Evolutionary conservation across 1,140 invertebrate species (phyloP).

Genomic region (Sycophaga agraensis): DNA sequence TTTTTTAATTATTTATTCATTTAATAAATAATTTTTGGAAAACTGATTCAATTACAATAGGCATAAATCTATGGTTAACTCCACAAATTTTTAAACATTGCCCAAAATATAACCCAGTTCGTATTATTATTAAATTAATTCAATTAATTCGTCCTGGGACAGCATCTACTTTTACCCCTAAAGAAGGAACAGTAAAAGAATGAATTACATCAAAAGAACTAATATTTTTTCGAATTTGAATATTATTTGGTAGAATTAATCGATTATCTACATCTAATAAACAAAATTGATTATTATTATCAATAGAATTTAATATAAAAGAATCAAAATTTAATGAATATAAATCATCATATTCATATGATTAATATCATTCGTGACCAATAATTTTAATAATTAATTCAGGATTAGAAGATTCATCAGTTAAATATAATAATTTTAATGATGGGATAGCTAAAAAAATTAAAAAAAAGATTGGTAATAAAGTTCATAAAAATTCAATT

Average conservation of each 20-base stretch:
- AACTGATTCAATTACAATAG: too few relatives aligned
- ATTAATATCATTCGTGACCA: constrained; percentile 72
- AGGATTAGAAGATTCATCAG: constrained; percentile 63
- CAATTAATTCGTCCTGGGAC: too few relatives aligned
- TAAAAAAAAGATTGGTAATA: constrained; percentile 62
- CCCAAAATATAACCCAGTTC: constrained; percentile 66
- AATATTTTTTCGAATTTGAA: constrained; percentile 61
- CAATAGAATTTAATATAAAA: too few relatives aligned
- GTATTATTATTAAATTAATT: too few relatives aligned
- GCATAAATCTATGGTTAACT: constrained; percentile 73
- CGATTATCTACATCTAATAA: constrained; percentile 68
- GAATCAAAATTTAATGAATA: constrained; percentile 64
- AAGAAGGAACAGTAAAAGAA: constrained; percentile 65
- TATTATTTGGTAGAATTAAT: too few relatives aligned
- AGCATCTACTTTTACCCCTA: constrained; percentile 70
- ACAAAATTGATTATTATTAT: constrained; percentile 60
- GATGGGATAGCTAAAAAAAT: constrained; percentile 68
- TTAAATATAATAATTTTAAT: constrained; percentile 64
- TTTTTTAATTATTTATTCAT: background rate
- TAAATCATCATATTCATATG: constrained; percentile 67
- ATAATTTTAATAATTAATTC: constrained; percentile 63
- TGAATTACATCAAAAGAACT: constrained; percentile 69
- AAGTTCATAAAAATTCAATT: too few relatives aligned
- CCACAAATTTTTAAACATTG: constrained; percentile 82
- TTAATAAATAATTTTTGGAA: constrained; percentile 58